Evolutionary conservation across 2,888 invertebrate genomes (phyloP), one percentile per base, ranked within the genome.

Genomic region (Sesia bembeciformis): DNA sequence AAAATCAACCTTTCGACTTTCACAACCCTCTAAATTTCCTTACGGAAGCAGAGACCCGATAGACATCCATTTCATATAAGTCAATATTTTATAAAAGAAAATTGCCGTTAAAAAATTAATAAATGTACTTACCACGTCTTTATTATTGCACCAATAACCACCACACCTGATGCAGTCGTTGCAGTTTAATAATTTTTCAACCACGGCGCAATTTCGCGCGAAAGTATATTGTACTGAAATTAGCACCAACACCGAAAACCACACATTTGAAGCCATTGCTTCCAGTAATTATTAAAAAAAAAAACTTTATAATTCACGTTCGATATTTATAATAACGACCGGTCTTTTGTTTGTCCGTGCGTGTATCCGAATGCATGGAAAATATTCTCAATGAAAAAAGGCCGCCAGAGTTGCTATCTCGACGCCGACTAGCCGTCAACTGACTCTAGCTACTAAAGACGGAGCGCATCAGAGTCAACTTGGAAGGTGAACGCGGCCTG

Each of bases 151-250:
- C 87, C 87, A 88, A 46, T 62, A 54, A 41, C 71, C 76, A 52
- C 78, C 81, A 58, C 77, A 78, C 68, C 80, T 70, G 58, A 84
- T 71, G 66, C 88, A 89, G 59, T 80, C 74, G 62, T 86, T 70
- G 73, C 88, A 88, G 59, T 62, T 75, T 55, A 57, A 63, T 54
- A 70, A 61, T 4, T 60, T 57, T 39, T 61, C 55, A 41, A 65
- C 59, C 54, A 65, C 59, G 55, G 70, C 46, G 54, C 70, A 70
- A 57, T 70, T 58, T 60, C 74, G 62, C 57, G 77, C 80, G 57
- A 78, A 74, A 68, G 77, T 78, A 59, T 76, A 63, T 42, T 76
- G 66, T 58, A 76, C 59, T 41, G 67, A 66, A 64, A 80, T 59
- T n/a, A 78, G 56, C 76, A 83, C 67, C 56, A 76, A 57, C 75